These are phyloP conservation scores for Orthonevra nobilis DNA, from an alignment of 2,888 invertebrate species.

Conservation along the genomic window DNA sequence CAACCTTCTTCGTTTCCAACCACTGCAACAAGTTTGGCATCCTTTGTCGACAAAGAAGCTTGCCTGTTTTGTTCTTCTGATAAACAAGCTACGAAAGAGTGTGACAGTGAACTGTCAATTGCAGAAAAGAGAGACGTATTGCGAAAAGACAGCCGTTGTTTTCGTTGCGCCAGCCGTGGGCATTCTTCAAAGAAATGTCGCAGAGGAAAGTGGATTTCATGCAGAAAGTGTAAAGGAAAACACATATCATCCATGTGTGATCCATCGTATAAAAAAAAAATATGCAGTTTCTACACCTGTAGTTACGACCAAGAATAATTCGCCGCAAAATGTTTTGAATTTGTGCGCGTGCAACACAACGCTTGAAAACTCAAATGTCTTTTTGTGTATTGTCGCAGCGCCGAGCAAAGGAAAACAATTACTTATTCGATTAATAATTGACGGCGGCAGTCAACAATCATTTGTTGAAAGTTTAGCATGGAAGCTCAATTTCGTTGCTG, in stretches of 20 bases:
- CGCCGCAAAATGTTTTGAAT: background rate
- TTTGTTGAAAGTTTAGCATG: slow-evolving; percentile 13
- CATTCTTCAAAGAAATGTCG: slow-evolving; percentile 14
- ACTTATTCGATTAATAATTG: slow-evolving; percentile 12
- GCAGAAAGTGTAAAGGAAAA: slow-evolving; percentile 14
- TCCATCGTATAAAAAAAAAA: background rate
- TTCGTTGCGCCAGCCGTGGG: slow-evolving; percentile 1
- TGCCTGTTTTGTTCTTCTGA: background rate
- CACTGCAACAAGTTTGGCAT: slow-evolving; percentile 1
- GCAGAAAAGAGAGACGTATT: background rate
- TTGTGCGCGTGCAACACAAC: background rate
- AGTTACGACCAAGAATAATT: background rate
- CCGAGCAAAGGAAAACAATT: background rate
- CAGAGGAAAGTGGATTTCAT: slow-evolving; percentile 1
- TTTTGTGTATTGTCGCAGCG: slow-evolving; percentile 7
- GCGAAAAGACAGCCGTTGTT: background rate
- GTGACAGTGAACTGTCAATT: background rate
- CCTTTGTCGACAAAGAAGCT: background rate
- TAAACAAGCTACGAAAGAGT: background rate
- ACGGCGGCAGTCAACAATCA: slow-evolving; percentile 25
- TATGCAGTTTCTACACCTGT: background rate
- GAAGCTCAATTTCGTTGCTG: slow-evolving; percentile 8
- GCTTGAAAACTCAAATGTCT: slow-evolving; percentile 9
- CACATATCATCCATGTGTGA: slow-evolving; percentile 8
- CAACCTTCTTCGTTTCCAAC: background rate